Conservation (phyloP, 2,113 vertebrate species). For the Panurus biarmicus region DNA sequence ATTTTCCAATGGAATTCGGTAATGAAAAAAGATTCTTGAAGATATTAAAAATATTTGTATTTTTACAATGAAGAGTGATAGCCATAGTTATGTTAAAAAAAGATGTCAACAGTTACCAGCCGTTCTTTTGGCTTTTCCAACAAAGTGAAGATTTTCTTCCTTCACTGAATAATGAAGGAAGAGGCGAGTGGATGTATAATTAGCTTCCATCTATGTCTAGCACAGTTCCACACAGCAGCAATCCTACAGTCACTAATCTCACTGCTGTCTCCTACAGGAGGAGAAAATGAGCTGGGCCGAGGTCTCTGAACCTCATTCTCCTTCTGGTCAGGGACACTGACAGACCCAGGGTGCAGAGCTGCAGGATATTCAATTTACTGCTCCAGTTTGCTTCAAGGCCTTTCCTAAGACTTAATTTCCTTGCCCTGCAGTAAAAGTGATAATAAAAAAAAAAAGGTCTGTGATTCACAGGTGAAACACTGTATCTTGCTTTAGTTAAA, state of each 20-base stretch:
- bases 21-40: neutral
- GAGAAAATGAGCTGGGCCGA: neutral
- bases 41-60: neutral
- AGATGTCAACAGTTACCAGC: neutral
- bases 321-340: neutral
- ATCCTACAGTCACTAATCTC: neutral
- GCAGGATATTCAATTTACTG: neutral
- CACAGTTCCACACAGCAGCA: neutral
- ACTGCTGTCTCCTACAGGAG: conserved; percentile 10
- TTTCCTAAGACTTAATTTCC: neutral
- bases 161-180: neutral
- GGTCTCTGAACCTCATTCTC: neutral
- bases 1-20: neutral
- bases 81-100: neutral
- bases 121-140: neutral
- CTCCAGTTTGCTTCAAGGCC: neutral
- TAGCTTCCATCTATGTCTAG: neutral
- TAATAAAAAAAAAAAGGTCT: neutral
- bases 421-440: neutral
- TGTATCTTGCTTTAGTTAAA: conserved; percentile 28
- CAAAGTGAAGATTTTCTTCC: neutral
- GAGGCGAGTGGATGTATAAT: conserved; percentile 28
- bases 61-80: neutral
- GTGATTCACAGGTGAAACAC: conserved; percentile 12
- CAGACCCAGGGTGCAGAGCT: neutral